Conservation (phyloP, 2,797 vertebrate species). For the Sebastes ruberrimus region DNA sequence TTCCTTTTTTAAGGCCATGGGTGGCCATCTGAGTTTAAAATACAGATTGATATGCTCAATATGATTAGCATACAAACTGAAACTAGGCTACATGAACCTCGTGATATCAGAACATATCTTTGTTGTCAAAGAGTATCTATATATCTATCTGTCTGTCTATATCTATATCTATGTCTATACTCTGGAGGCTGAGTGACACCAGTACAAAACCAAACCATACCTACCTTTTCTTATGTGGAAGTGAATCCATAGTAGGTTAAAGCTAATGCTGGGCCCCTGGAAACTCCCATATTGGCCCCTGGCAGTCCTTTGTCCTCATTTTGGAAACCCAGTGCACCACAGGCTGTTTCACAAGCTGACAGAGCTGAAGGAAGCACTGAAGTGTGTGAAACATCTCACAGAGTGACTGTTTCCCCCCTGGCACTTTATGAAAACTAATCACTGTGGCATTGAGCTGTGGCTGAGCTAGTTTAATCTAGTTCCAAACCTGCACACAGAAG, state of each 20-base stretch:
- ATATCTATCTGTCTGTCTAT: background rate
- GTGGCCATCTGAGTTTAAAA: no score
- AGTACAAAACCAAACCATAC: background rate
- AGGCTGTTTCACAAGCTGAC: background rate
- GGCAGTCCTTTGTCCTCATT: background rate
- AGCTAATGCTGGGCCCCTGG: background rate
- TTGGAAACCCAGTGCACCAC: background rate
- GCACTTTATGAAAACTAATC: constrained; percentile 16
- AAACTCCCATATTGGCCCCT: background rate
- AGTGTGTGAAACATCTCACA: background rate
- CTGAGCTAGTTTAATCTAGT: constrained; percentile 51
- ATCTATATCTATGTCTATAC: no score
- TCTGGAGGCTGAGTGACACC: background rate
- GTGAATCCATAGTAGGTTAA: background rate
- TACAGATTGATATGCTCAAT: no score
- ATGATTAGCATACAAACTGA: no score
- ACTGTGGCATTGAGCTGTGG: background rate
- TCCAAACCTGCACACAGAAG: background rate
- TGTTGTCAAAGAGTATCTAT: background rate
- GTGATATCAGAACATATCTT: background rate
- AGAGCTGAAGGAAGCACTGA: background rate
- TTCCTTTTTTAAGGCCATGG: no score
- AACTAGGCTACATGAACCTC: no score
- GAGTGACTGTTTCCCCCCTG: constrained; percentile 25
- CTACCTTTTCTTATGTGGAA: background rate